phyloP scores from a whole-genome alignment of 2,797 vertebrate genomes.

The Fistularia tabacaria region DNA sequence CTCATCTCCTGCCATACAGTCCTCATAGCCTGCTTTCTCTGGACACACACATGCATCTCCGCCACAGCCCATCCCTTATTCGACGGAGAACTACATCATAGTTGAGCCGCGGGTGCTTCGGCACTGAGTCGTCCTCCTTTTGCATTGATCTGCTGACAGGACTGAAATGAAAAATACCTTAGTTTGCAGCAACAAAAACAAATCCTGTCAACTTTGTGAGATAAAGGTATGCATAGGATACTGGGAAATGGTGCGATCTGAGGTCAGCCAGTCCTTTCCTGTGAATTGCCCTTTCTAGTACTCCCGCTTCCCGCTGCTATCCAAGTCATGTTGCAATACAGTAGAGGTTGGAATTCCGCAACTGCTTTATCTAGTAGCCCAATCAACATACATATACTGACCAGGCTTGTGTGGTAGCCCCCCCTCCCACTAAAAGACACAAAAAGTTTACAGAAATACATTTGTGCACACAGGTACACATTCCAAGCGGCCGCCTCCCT shows the following conservation, averaged over 20 bases:
- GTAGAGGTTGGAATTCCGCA: slow-evolving; percentile 1
- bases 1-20: slow-evolving; percentile 14
- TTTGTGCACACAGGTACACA: slow-evolving; percentile 7
- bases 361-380: background rate
- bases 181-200: slow-evolving; percentile 70
- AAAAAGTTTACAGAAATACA: slow-evolving; percentile 1
- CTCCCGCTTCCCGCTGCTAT: slow-evolving; percentile 18
- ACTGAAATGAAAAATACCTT: slow-evolving; percentile 80
- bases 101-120: slow-evolving; percentile 20
- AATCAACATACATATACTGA: no score
- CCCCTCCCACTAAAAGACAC: no score
- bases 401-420: no score
- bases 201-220: slow-evolving; percentile 57
- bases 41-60: background rate
- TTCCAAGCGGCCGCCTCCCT: slow-evolving; percentile 1
- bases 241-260: slow-evolving; percentile 40
- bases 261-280: slow-evolving; percentile 61
- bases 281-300: slow-evolving; percentile 37
- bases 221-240: slow-evolving; percentile 50
- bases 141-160: slow-evolving; percentile 80
- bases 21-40: background rate
- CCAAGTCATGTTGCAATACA: slow-evolving; percentile 24
- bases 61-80: slow-evolving; percentile 4
- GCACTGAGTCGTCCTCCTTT: slow-evolving; percentile 47
- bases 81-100: slow-evolving; percentile 20